Conservation (phyloP, 2,797 vertebrate species). For the Centroberyx gerrardi region DNA sequence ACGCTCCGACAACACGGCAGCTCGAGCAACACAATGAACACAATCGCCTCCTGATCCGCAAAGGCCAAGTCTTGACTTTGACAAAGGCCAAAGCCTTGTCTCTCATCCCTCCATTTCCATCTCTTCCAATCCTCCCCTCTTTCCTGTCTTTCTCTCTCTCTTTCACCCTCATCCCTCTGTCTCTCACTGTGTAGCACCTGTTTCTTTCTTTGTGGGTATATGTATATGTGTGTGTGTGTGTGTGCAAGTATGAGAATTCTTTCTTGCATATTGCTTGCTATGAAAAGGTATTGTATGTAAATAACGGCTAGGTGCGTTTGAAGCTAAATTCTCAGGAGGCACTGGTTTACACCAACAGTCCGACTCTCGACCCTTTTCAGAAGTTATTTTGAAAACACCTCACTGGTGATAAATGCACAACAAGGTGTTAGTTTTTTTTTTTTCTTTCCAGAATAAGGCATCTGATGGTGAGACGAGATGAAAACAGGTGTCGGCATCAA, state of each 20-base stretch:
- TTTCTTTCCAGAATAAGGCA: conserved; percentile 30
- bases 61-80: conserved; percentile 84
- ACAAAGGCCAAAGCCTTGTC: conserved; percentile 79
- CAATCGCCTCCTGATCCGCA: conserved; percentile 66
- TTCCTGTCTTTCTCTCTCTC: conserved; percentile 18
- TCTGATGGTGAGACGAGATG: conserved; percentile 41
- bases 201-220: neutral
- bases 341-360: too few species aligned
- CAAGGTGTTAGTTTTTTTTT: conserved; percentile 11
- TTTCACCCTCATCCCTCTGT: conserved; percentile 15
- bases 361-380: neutral
- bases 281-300: conserved; percentile 10
- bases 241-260: neutral
- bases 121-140: neutral
- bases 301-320: neutral
- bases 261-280: neutral
- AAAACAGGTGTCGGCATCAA: conserved; percentile 70
- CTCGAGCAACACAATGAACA: conserved; percentile 64
- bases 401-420: neutral
- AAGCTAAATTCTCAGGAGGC: neutral
- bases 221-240: neutral
- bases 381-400: conserved; percentile 7
- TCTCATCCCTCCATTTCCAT: conserved; percentile 48
- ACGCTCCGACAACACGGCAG: conserved; percentile 62
- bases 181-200: neutral